A percentile compares a stretch with the other conserved stretches of the same genome.
phyloP scores from a whole-genome alignment of 1,140 invertebrate genomes.

The Chymomyza costata region DNA sequence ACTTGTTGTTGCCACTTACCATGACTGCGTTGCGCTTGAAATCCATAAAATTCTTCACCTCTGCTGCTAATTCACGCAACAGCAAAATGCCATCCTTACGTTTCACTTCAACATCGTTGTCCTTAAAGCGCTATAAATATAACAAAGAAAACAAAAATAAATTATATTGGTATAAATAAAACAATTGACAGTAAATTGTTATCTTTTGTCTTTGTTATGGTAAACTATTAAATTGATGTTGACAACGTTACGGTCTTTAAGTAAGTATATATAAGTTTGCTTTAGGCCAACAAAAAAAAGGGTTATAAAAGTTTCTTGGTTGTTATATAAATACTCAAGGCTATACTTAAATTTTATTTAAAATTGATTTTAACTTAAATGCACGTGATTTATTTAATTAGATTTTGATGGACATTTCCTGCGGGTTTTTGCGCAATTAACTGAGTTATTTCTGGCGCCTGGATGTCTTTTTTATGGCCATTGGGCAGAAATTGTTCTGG shows the following conservation, averaged over 20 bases:
- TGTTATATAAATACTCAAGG: slow-evolving; percentile 38
- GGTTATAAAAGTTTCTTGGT: slow-evolving; percentile 46
- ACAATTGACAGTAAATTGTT: slow-evolving; percentile 26
- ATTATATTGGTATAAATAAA: slow-evolving; percentile 41
- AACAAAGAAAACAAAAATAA: slow-evolving; percentile 20
- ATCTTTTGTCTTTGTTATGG: background rate
- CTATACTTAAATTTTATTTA: slow-evolving; percentile 38
- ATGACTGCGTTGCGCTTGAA: slow-evolving; percentile 92
- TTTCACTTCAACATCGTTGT: slow-evolving; percentile 82
- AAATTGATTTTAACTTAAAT: slow-evolving; percentile 51
- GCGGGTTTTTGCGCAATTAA: slow-evolving; percentile 13
- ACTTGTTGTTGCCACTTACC: no score
- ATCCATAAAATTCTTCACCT: slow-evolving; percentile 93
- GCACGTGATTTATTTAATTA: slow-evolving; percentile 52
- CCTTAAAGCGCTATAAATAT: slow-evolving; percentile 84
- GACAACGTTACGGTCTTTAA: slow-evolving; percentile 4
- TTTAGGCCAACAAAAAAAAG: slow-evolving; percentile 1
- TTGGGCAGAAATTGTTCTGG: no score
- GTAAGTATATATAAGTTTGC: background rate
- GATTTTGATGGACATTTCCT: slow-evolving; percentile 29
- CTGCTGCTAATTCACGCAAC: slow-evolving; percentile 87
- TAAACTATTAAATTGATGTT: slow-evolving; percentile 55
- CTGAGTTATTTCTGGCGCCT: slow-evolving; percentile 7
- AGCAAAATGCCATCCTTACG: slow-evolving; percentile 89
- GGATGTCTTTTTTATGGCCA: no score